phyloP scores from a whole-genome alignment of 1,140 invertebrate genomes.

The Bombus confusus region DNA sequence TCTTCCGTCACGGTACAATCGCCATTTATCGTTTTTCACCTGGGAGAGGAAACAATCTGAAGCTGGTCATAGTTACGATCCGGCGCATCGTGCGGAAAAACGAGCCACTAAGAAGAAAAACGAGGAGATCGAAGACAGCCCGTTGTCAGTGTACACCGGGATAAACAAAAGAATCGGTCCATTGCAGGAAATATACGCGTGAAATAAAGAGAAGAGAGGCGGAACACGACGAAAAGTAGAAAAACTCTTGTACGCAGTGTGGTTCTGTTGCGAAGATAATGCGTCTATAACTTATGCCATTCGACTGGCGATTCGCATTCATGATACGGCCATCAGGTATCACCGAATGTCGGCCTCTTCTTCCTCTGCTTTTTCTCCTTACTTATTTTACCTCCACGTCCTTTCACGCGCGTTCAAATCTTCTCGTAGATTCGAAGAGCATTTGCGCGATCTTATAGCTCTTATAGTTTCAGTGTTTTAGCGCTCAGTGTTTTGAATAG shows the following conservation, averaged over 20 bases:
- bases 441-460: not conserved
- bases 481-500: not conserved
- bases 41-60: not conserved
- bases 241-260: not conserved
- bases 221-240: not conserved
- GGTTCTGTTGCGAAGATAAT: slow-evolving; percentile 4
- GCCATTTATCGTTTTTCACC: not conserved
- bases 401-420: not conserved
- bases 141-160: not conserved
- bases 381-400: not conserved
- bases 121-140: not conserved
- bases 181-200: slow-evolving; percentile 2
- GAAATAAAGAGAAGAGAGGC: not conserved
- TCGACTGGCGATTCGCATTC: slow-evolving; percentile 14
- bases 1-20: not conserved
- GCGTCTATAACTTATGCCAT: slow-evolving; percentile 8
- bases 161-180: slow-evolving; percentile 10
- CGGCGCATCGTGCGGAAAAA: not conserved
- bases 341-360: slow-evolving; percentile 2
- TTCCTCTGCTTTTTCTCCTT: not conserved
- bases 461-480: too few relatives aligned
- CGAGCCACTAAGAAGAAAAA: too few relatives aligned
- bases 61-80: not conserved
- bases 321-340: not conserved
- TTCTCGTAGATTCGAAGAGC: not conserved